phyloP scores from a whole-genome alignment of 2,113 vertebrate species.

The Heterotis niloticus region DNA sequence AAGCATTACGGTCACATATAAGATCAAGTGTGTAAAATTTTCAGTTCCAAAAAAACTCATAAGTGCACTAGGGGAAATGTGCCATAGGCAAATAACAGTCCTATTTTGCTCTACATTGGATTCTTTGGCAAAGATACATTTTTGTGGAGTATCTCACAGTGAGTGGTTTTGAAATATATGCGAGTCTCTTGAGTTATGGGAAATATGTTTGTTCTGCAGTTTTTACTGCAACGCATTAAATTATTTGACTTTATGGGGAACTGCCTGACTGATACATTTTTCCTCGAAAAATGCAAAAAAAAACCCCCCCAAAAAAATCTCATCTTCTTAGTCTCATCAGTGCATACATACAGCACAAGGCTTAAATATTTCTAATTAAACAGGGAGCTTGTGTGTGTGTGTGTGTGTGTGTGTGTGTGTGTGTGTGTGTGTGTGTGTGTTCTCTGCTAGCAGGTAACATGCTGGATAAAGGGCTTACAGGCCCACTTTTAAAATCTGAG shows the following conservation, averaged over 20 bases:
- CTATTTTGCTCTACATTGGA: not conserved
- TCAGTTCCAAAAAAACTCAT: slow-evolving; percentile 12
- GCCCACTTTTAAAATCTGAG: not conserved
- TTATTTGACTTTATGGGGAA: not conserved
- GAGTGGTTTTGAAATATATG: slow-evolving; percentile 5
- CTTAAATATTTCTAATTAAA: no score
- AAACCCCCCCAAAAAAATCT: no score
- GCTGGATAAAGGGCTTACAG: not conserved
- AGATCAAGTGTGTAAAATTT: slow-evolving; percentile 12
- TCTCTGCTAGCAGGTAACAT: not conserved
- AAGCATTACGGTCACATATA: slow-evolving; percentile 14
- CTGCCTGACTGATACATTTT: no score
- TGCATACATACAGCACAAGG: no score
- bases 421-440: no score
- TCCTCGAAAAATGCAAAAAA: not conserved
- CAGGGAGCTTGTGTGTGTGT: no score
- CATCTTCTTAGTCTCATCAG: not conserved
- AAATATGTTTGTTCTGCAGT: not conserved
- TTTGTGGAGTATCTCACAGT: not conserved
- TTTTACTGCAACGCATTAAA: not conserved
- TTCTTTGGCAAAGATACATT: slow-evolving; percentile 10
- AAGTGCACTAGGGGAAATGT: not conserved
- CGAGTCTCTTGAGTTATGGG: not conserved
- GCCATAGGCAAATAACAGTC: slow-evolving; percentile 7
- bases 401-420: no score